A percentile compares a stretch with the other conserved stretches of the same genome.
phyloP scores from a whole-genome alignment of 1,140 invertebrate genomes.

The Aporrectodea caliginosa region DNA sequence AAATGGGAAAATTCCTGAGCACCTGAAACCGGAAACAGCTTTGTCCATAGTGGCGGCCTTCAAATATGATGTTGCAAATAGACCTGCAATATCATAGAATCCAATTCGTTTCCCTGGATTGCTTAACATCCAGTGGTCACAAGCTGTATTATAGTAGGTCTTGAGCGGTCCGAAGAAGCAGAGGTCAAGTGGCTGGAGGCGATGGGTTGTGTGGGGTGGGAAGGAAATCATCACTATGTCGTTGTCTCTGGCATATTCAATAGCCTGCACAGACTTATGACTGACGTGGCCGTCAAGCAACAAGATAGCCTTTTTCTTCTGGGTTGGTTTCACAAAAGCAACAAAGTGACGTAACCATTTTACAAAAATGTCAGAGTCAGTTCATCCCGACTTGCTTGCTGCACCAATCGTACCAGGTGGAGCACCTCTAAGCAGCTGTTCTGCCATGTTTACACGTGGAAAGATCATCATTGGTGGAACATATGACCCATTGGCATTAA shows the following conservation, averaged over 20 bases:
- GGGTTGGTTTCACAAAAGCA: background rate
- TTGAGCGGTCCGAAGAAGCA: constrained; percentile 51
- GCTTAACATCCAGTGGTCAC: constrained; percentile 42
- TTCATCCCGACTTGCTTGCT: background rate
- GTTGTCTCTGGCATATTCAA: constrained; percentile 60
- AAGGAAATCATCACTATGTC: constrained; percentile 57
- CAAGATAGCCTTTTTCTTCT: constrained; percentile 11
- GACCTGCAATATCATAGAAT: constrained; percentile 37
- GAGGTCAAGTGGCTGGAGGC: constrained; percentile 51
- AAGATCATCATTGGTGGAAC: constrained; percentile 27
- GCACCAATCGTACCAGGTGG: background rate
- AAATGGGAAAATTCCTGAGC: constrained; percentile 48
- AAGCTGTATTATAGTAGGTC: constrained; percentile 45
- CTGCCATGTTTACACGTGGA: constrained; percentile 5
- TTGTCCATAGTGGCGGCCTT: constrained; percentile 48
- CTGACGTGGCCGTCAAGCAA: background rate
- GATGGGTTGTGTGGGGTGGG: constrained; percentile 50
- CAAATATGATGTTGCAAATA: constrained; percentile 47
- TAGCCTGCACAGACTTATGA: background rate
- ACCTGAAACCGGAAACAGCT: constrained; percentile 49
- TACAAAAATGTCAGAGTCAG: constrained; percentile 1
- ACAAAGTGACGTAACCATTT: constrained; percentile 15
- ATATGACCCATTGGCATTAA: constrained; percentile 19
- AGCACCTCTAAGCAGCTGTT: background rate
- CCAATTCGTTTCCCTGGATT: constrained; percentile 41